Evolutionary conservation across 2,888 invertebrate genomes (phyloP), one percentile per base, ranked within the genome.

Genomic region (Dorcus parallelipipedus): DNA sequence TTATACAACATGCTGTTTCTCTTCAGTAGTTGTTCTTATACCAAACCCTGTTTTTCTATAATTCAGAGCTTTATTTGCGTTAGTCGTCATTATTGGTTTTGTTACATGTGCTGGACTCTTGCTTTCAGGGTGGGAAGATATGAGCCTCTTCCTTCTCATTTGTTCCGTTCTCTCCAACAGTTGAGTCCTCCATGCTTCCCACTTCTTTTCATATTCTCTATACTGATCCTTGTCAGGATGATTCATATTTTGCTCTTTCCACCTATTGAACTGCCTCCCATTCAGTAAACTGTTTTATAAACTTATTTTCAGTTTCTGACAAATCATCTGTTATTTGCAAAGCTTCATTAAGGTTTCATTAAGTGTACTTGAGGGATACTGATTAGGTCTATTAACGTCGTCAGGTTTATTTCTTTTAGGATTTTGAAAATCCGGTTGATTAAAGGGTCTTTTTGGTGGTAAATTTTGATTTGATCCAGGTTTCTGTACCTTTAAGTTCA

Each of bases 241-340:
- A 76, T 93, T 91, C 39, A 88, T 89, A 80, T 96, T 96, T 71
- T 94, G 91, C 62, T 87, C 86, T 74, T 91, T 92, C 95, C 96
- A 96, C 69, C 90, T 90, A 70, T 90, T 88, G 75, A 95, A 95
- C 75, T 95, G 90, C 86, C 78, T 95, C 94, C 95, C 95, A 96
- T 72, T 92, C 89, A 69, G 87, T 85, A 75, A 95, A 95, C 76
- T 95, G 92, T 61, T 88, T 86, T 73, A 93, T 92, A 79, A 96
- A 96, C 59, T 88, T 87, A 75, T 87, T 87, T 77, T 95, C 93
- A 69, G 93, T 91, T 67, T 84, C 83, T 0, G 82, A 81, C 42
- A 83, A 62, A 60, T 77, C 76, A 58, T 78, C 78, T 9, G 52
- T 45, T 45, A 10, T 10, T 3, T 48, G 48, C 9, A 48, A 23